Evolutionary conservation across 2,797 vertebrate genomes (phyloP).

Genomic region (Triplophysa yarkandensis): DNA sequence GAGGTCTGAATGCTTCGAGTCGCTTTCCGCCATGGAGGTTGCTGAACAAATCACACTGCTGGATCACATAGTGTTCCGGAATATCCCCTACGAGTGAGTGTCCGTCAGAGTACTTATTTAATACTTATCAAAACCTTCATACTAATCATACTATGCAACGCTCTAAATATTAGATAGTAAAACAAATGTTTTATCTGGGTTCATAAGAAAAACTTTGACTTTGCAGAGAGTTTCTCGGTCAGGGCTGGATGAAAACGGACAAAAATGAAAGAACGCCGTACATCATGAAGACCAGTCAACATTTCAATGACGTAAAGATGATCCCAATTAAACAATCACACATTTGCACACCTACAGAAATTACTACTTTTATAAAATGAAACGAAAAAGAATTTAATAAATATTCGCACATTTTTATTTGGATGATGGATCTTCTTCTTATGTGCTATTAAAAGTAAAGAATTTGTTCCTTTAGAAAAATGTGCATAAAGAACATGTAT

Average conservation of each 20-base stretch:
- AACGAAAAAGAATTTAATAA: background rate
- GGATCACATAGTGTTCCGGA: slow-evolving; percentile 91
- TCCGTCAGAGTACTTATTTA: no score
- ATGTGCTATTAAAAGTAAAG: no score
- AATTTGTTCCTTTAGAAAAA: no score
- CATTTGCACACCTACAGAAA: background rate
- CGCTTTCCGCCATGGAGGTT: slow-evolving; percentile 91
- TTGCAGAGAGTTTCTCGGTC: slow-evolving; percentile 94
- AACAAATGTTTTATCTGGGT: no score
- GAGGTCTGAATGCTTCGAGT: slow-evolving; percentile 89
- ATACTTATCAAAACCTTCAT: no score
- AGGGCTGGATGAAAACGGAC: slow-evolving; percentile 97
- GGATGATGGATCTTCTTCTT: no score
- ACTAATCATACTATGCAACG: no score
- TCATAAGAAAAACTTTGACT: background rate
- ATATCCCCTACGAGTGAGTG: slow-evolving; percentile 94
- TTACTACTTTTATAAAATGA: background rate
- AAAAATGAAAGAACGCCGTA: slow-evolving; percentile 90
- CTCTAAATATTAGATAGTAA: no score
- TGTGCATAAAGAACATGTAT: no score
- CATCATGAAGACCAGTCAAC: slow-evolving; percentile 97
- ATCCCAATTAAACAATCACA: background rate
- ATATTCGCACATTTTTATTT: no score
- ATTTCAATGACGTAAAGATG: slow-evolving; percentile 90
- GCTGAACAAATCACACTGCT: slow-evolving; percentile 95